These are phyloP conservation scores for Periophthalmodon schlosseri DNA, from an alignment of 2,113 vertebrate species.

Conservation along the genomic window DNA sequence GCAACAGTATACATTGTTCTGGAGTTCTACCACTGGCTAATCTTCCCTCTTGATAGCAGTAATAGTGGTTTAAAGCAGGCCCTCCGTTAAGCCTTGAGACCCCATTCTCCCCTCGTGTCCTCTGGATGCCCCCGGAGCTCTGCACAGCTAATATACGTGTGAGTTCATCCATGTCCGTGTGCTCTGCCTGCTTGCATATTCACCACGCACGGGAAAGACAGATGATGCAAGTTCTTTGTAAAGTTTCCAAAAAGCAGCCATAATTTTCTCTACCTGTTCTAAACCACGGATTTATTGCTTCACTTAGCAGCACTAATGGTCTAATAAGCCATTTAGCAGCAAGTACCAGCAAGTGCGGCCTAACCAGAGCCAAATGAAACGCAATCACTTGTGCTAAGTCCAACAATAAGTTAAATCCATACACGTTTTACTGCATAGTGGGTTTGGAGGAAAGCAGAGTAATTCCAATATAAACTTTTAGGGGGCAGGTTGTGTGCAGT, in stretches of 20 bases:
- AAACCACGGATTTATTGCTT: conserved; percentile 63
- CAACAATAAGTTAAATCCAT: background rate
- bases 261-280: conserved; percentile 60
- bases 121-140: conserved; percentile 49
- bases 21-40: background rate
- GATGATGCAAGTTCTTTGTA: conserved; percentile 64
- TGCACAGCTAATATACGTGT: conserved; percentile 40
- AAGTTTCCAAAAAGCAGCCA: conserved; percentile 62
- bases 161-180: conserved; percentile 29
- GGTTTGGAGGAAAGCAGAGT: background rate
- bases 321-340: conserved; percentile 55
- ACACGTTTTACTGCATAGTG: background rate
- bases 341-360: conserved; percentile 41
- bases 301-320: conserved; percentile 59
- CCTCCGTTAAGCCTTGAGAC: conserved; percentile 65
- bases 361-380: conserved; percentile 43
- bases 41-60: conserved; percentile 48
- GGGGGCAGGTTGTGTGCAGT: conserved; percentile 19
- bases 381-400: conserved; percentile 2
- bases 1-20: background rate
- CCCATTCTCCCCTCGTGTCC: conserved; percentile 64
- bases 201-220: conserved; percentile 41
- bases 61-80: conserved; percentile 52
- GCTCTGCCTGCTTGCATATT: conserved; percentile 54
- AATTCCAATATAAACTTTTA: conserved; percentile 5